Conservation (phyloP, 2,888 invertebrate species). For the Cerceris ruficornis region DNA sequence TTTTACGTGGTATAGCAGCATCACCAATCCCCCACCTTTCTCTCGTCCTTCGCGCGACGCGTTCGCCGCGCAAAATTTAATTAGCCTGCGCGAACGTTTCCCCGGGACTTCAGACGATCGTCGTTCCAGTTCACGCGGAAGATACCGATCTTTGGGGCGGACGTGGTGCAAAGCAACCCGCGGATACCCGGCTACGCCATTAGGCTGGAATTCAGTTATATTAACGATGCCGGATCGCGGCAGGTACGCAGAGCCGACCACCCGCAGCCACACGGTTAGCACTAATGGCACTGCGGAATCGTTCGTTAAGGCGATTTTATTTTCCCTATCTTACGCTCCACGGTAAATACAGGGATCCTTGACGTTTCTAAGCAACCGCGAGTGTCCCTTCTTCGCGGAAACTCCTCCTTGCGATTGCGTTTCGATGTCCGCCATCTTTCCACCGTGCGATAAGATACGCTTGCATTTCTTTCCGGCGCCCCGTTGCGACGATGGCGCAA, state of each 20-base stretch:
- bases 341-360: background rate
- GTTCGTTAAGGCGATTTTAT: conserved; percentile 65
- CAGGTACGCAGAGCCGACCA: conserved; percentile 48
- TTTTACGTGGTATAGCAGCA: too few relatives aligned
- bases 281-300: conserved; percentile 58
- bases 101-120: background rate
- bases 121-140: conserved; percentile 54
- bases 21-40: too few relatives aligned
- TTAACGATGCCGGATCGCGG: conserved; percentile 56
- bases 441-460: conserved; percentile 27
- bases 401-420: conserved; percentile 41
- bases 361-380: background rate
- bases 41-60: too few relatives aligned
- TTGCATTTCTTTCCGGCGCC: background rate
- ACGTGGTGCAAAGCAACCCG: conserved; percentile 26
- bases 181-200: conserved; percentile 54
- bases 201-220: conserved; percentile 70
- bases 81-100: too few relatives aligned
- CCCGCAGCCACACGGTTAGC: conserved; percentile 61
- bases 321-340: conserved; percentile 49
- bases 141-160: conserved; percentile 52
- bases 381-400: background rate
- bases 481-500: background rate
- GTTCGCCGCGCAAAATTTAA: too few relatives aligned
- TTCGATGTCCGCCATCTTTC: conserved; percentile 41